Evolutionary conservation across 2,888 invertebrate genomes (phyloP), one percentile per base, ranked within the genome.

Genomic region (Taenaris catops): DNA sequence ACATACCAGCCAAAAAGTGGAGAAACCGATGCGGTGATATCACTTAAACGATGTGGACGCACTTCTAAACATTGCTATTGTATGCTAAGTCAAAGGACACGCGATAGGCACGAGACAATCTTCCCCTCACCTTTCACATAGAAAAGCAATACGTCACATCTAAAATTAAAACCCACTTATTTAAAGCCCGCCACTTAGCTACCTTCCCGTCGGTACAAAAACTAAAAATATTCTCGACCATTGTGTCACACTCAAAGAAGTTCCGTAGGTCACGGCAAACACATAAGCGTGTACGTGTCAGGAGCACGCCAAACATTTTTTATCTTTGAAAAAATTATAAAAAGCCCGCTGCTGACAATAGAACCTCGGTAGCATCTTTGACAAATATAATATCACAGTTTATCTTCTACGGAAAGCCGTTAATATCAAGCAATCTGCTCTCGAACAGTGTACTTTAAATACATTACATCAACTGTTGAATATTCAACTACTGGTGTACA

Each of bases 131-230:
- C 73, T 78, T 70, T 63, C 48, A 65, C 58, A 64, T 62, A 63
- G 61, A 61, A 62, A 63, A 64, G 37, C 48, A 38, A 48, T 70
- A 73, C 76, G 76, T 81, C 80, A 81, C 68, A 51, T 78, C 80
- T 80, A 86, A 86, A 86, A 79, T 86, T 86, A 84, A 84, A 84
- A 62, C 67, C 67, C 75, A 84, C 81, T 84, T 83, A 83, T 79
- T 79, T 71, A 65, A 74, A 79, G 70, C 75, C 78, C 72, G 72
- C 86, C 75, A 86, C 86, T 84, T 86, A 83, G 76, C 75, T 73
- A 83, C 81, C 83, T 75, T 80, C 76, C 76, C 76, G 69, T 62
- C 58, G 51, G 61, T 71, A 83, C 74, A 81, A 84, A 81, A 84
- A 84, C 86, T 83, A 84, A 83, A 84, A 72, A 84, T 84, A 84